A percentile compares a stretch with the other conserved stretches of the same genome.
Conservation (phyloP, 2,888 invertebrate genomes). For the Aporophyla lueneburgensis region DNA sequence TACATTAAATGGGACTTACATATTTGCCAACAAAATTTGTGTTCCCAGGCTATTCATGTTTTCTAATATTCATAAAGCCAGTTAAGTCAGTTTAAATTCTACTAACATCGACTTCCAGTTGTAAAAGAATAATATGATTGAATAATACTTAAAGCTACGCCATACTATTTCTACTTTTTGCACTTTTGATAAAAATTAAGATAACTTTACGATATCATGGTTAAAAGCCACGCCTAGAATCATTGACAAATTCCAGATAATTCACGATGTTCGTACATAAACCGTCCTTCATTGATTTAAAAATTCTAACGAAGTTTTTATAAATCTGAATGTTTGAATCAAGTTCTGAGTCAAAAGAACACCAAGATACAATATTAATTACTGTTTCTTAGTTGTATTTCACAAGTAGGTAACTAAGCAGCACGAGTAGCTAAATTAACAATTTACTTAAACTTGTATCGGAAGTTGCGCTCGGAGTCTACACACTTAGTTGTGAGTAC, state of each 20-base stretch:
- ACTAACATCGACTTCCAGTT: too few species aligned
- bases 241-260: neutral
- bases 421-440: constrained; percentile 22
- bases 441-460: constrained; percentile 27
- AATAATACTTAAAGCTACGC: too few species aligned
- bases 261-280: too few species aligned
- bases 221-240: neutral
- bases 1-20: too few species aligned
- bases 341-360: neutral
- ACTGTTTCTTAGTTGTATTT: constrained; percentile 1
- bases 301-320: neutral
- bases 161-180: neutral
- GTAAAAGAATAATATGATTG: too few species aligned
- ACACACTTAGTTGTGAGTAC: constrained; percentile 31
- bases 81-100: too few species aligned
- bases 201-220: neutral
- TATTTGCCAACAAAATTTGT: neutral
- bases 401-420: constrained; percentile 1
- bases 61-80: neutral
- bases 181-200: neutral
- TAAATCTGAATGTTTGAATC: too few species aligned
- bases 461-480: constrained; percentile 27
- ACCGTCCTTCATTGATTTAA: too few species aligned
- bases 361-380: neutral
- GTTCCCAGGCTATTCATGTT: neutral